phyloP scores from a whole-genome alignment of 2,113 vertebrate species.

The Procavia capensis region DNA sequence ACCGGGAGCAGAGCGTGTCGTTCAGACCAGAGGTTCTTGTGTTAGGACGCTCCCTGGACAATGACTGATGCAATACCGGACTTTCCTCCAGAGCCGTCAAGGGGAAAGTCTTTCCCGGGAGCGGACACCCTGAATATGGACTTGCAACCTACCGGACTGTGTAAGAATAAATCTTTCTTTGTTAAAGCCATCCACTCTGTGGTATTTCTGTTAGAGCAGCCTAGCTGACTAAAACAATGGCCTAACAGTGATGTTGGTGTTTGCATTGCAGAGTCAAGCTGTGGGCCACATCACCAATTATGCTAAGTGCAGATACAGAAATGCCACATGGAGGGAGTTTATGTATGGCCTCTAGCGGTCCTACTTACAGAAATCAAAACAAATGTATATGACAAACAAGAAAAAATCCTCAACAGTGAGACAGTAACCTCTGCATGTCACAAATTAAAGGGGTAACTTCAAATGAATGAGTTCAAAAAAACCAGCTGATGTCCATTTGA shows the following conservation, averaged over 20 bases:
- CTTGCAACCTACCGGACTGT: too few species aligned
- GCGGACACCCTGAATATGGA: too few species aligned
- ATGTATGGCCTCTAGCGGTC: background rate
- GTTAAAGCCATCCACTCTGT: too few species aligned
- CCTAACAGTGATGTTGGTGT: background rate
- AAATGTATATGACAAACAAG: background rate
- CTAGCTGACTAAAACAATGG: too few species aligned
- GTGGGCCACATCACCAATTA: background rate
- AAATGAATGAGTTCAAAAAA: constrained; percentile 40
- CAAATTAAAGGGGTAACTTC: background rate
- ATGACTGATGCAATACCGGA: too few species aligned
- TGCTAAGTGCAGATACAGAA: background rate
- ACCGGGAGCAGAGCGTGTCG: too few species aligned
- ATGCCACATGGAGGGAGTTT: fast-evolving
- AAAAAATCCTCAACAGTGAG: background rate
- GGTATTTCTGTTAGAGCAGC: too few species aligned
- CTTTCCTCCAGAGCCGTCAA: too few species aligned
- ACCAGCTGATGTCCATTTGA: background rate
- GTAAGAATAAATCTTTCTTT: too few species aligned
- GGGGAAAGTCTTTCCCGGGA: too few species aligned
- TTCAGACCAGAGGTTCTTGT: too few species aligned
- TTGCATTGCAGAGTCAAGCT: background rate
- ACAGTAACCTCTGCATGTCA: background rate
- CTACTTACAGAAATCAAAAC: background rate
- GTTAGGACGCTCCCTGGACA: too few species aligned